phyloP scores from a whole-genome alignment of 1,140 invertebrate species.

The Archivesica marissinica region DNA sequence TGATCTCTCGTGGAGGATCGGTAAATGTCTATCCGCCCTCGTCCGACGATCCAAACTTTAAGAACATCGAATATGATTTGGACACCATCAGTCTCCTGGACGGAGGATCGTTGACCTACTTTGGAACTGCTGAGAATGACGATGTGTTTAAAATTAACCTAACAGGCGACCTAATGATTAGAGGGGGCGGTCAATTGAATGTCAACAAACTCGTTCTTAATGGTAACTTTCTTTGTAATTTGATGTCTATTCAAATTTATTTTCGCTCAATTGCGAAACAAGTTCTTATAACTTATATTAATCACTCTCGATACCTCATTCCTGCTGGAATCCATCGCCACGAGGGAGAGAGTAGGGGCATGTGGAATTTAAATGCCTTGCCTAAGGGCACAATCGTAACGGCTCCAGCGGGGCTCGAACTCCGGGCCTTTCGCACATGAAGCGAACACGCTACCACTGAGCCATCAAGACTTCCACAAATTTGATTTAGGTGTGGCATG shows the following conservation, averaged over 20 bases:
- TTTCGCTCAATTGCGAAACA: too few relatives aligned
- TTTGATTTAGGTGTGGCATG: background rate
- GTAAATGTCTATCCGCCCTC: slow-evolving; percentile 73
- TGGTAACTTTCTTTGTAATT: background rate
- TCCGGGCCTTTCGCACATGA: too few relatives aligned
- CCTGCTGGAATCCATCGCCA: too few relatives aligned
- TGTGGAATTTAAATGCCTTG: too few relatives aligned
- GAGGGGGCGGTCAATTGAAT: slow-evolving; percentile 71
- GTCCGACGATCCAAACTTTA: slow-evolving; percentile 15
- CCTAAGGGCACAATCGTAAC: too few relatives aligned
- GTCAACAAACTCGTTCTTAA: slow-evolving; percentile 65
- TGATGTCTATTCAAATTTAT: background rate
- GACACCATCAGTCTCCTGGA: slow-evolving; percentile 75
- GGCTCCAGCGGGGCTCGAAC: too few relatives aligned
- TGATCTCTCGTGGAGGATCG: slow-evolving; percentile 72
- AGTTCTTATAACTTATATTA: too few relatives aligned
- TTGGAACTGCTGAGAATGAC: slow-evolving; percentile 66
- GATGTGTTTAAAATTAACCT: slow-evolving; percentile 66
- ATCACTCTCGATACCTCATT: too few relatives aligned
- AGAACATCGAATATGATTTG: slow-evolving; percentile 59
- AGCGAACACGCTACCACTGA: too few relatives aligned
- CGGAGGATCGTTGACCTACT: slow-evolving; percentile 72
- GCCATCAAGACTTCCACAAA: too few relatives aligned
- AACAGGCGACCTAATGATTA: slow-evolving; percentile 67
- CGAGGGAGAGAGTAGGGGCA: too few relatives aligned